These are phyloP conservation scores for Corticium candelabrum DNA, from an alignment of 37 sponge, comb jelly and placozoan genomes.

Conservation along the genomic window DNA sequence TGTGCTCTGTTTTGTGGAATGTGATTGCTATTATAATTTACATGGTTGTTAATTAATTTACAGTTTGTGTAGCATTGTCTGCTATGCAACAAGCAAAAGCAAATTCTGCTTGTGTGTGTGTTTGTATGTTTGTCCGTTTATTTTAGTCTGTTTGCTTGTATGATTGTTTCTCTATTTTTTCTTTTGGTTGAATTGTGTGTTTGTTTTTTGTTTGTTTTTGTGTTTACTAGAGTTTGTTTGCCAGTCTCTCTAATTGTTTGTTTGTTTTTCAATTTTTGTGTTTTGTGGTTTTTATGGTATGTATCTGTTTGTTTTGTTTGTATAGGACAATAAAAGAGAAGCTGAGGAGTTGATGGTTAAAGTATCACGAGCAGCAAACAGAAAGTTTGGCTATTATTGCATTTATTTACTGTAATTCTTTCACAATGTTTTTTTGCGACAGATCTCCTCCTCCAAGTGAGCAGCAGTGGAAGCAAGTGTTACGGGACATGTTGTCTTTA, in stretches of 20 bases:
- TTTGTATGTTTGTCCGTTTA: conserved; percentile 17
- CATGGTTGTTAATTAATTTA: no score
- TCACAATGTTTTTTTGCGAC: no score
- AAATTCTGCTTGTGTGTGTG: conserved; percentile 24
- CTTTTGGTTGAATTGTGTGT: conserved; percentile 14
- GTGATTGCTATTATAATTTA: no score
- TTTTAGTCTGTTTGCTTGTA: conserved; percentile 5
- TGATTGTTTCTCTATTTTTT: conserved; percentile 3
- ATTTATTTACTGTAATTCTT: neutral
- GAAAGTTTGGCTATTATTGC: conserved; percentile 15
- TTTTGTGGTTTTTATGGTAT: neutral
- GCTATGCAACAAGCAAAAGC: no score
- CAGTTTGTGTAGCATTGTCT: no score
- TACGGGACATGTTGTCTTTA: conserved; percentile 25
- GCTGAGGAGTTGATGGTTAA: conserved; percentile 44
- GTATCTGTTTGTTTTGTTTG: no score
- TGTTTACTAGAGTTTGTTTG: neutral
- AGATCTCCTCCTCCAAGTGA: no score
- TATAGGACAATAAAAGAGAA: conserved; percentile 14
- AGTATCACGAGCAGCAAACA: conserved; percentile 37
- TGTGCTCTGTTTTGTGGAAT: no score
- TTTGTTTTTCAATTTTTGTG: neutral
- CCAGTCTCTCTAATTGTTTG: neutral
- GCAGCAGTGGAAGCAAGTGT: conserved; percentile 31
- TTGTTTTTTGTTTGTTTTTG: neutral